Evolutionary conservation across 2,888 invertebrate genomes (phyloP), one percentile per base, ranked within the genome.

Genomic region (Gymnocheta viridis): DNA sequence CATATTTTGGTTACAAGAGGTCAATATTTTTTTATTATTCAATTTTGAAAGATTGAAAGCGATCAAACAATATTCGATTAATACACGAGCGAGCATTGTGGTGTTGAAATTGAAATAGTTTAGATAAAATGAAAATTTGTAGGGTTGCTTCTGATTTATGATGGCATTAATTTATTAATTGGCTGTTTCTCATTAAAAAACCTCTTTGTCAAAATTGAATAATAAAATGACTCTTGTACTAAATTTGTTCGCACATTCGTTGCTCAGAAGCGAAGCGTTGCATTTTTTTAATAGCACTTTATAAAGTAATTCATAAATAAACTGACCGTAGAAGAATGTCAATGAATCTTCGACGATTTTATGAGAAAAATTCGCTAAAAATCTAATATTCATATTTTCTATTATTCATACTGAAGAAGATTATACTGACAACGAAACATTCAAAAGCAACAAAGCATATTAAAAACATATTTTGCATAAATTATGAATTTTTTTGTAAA

Each of bases 11-110:
- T 66, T 56, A 14, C 32, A 56, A 32, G 29, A 67, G 76, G 64
- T 76, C 66, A 66, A 66, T 41, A 66, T 58, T 56, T 66, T 56
- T 44, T 66, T 44, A 4, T 54, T 49, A 64, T 54, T 74, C n/a
- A 64, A 66, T 67, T 66, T 41, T 66, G 24, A 14, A n/a, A 24
- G 14, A 62, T 44, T 29, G 49, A 24, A 12, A 56, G 27, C 35
- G 29, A 54, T 24, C 22, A 24, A 51, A 47, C 9, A 7, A 70
- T 4, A 14, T 56, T 41, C 29, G 19, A 14, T 56, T 24, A 51
- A 51, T 54, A n/a, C 27, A 9, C 3, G 22, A 10, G 12, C 2
- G 6, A 7, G 17, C n/a, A 14, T 54, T 22, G 14, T 32, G 47
- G 49, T 73, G 72, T 60, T 47, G 60, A 73, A 73, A 73, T 60